These are phyloP conservation scores for Sternotherus odoratus DNA, from an alignment of 2,797 vertebrate genomes.

Conservation along the genomic window DNA sequence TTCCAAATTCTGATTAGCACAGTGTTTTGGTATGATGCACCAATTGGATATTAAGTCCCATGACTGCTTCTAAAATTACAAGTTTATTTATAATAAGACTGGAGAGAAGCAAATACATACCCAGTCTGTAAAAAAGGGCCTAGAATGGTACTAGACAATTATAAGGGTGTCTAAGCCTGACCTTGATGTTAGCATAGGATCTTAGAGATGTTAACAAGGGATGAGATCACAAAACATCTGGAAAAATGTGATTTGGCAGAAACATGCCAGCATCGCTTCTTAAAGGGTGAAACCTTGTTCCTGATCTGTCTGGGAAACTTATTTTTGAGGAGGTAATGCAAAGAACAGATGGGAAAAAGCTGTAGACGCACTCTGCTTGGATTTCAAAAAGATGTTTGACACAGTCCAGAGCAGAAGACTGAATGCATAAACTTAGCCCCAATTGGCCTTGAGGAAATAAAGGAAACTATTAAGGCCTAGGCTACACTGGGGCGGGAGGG, in stretches of 20 bases:
- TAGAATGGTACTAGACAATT: not conserved
- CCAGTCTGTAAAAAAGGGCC: not conserved
- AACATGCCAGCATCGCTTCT: not conserved
- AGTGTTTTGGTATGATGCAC: not conserved
- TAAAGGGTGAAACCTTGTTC: not conserved
- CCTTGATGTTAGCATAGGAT: not conserved
- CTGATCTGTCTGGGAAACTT: not conserved
- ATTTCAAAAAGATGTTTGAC: conserved; percentile 19
- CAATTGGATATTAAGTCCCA: not conserved
- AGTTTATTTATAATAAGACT: too few species aligned
- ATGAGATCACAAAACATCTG: conserved; percentile 42
- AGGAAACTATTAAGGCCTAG: not conserved
- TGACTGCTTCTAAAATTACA: not conserved
- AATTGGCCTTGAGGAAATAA: not conserved
- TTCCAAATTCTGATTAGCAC: not conserved
- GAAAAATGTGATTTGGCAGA: conserved; percentile 20
- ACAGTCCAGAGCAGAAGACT: not conserved
- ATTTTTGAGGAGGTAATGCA: conserved; percentile 24
- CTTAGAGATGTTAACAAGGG: not conserved
- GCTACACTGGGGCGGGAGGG: too few species aligned
- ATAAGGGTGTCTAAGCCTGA: not conserved
- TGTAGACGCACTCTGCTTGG: not conserved
- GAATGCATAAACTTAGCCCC: not conserved
- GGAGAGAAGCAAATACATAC: too few species aligned
- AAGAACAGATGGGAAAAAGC: conserved; percentile 29